Conservation (phyloP, 2,888 invertebrate species). For the Minunthozetes semirufus region DNA sequence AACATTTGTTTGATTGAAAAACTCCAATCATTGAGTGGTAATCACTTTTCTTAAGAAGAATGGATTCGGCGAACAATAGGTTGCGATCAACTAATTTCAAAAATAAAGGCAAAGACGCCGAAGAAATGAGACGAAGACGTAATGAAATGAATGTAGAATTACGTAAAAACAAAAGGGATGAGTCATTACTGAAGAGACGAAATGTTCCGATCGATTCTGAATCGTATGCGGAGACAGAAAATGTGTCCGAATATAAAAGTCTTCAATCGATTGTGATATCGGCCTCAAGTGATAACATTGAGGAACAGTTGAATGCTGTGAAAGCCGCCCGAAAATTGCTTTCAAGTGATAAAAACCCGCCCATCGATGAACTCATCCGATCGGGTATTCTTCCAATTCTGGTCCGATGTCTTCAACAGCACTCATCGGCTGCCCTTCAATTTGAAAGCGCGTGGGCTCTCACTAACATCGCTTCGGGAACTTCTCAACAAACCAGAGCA, state of each 20-base stretch:
- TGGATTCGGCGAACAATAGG: slow-evolving; percentile 9
- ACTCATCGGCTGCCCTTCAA: slow-evolving; percentile 74
- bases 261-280: slow-evolving; percentile 76
- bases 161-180: slow-evolving; percentile 95
- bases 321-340: slow-evolving; percentile 91
- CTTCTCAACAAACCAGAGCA: slow-evolving; percentile 81
- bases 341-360: slow-evolving; percentile 96
- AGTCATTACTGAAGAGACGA: slow-evolving; percentile 87
- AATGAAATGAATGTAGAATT: slow-evolving; percentile 95
- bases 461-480: slow-evolving; percentile 92
- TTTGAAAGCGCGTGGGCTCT: slow-evolving; percentile 97
- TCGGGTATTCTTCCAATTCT: slow-evolving; percentile 92
- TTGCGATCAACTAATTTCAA: slow-evolving; percentile 63
- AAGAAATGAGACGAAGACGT: slow-evolving; percentile 87
- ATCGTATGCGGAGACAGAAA: neutral
- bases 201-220: slow-evolving; percentile 66
- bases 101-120: slow-evolving; percentile 65
- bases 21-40: neutral
- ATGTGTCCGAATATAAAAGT: slow-evolving; percentile 25
- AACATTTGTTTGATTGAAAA: neutral
- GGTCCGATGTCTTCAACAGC: slow-evolving; percentile 75
- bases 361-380: slow-evolving; percentile 88
- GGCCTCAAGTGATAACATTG: slow-evolving; percentile 68
- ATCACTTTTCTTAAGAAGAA: neutral
- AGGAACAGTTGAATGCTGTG: slow-evolving; percentile 78